Evolutionary conservation across 2,113 vertebrate species (phyloP).

Genomic region (Solea solea): DNA sequence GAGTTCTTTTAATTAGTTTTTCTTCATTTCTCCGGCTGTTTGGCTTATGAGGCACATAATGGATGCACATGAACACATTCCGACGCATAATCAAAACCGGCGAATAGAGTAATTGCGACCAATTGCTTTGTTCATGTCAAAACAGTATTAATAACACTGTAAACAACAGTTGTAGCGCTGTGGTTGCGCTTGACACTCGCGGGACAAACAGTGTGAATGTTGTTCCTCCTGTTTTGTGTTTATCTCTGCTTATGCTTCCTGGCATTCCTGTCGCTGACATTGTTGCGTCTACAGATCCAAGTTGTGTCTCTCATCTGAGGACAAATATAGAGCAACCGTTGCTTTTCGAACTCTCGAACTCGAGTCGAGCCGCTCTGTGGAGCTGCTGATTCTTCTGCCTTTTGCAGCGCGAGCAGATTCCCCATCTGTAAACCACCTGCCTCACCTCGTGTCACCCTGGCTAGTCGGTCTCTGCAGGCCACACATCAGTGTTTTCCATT

Average conservation of each 20-base stretch:
- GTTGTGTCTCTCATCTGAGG: conserved; percentile 25
- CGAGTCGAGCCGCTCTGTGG: conserved; percentile 17
- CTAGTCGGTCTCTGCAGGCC: conserved; percentile 32
- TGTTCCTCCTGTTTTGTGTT: background rate
- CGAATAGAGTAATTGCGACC: conserved; percentile 6
- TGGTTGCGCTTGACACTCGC: background rate
- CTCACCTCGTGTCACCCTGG: conserved; percentile 36
- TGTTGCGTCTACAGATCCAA: conserved; percentile 31
- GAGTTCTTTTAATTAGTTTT: background rate
- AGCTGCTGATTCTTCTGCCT: conserved; percentile 11
- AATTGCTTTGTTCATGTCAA: background rate
- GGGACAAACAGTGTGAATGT: background rate
- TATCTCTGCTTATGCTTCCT: conserved; percentile 36
- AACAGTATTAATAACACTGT: background rate
- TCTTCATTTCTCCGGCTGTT: conserved; percentile 4
- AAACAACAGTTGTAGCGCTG: background rate
- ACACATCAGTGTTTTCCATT: conserved; percentile 45
- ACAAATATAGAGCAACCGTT: conserved; percentile 8
- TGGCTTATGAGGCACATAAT: conserved; percentile 1
- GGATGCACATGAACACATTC: background rate
- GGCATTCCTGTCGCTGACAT: conserved; percentile 17
- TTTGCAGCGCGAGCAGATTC: conserved; percentile 38
- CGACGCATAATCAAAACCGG: background rate
- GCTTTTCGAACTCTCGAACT: background rate
- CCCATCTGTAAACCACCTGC: conserved; percentile 69